Base-by-base conservation (phyloP, 1,140 invertebrate species). In the Heliconius himera region DNA sequence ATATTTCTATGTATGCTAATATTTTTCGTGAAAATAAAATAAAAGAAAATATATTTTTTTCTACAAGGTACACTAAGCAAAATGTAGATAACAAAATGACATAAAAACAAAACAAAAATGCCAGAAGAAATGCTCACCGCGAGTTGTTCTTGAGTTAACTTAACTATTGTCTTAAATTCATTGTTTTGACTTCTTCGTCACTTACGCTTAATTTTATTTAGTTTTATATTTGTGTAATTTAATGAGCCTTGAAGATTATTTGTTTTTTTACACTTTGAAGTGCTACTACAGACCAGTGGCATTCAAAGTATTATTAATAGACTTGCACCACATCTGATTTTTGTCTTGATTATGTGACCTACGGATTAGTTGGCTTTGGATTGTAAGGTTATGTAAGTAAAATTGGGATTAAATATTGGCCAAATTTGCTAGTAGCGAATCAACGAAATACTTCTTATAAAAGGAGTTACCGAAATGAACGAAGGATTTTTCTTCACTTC, bases 161-260 rank as follows among this genome's bases (percentile, higher is more conserved):
- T 22, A 4, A 54, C 56, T 54, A 73, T 77, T 77, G 70, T 77
- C 70, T 77, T 54, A n/a, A 36, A 54, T 77, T 77, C 46, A 77
- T 77, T 77, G 76, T 77, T 72, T 77, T 72, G 70, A 54, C 76
- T 51, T 41, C 76, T 77, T 77, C 70, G 70, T 51, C 29, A 76
- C 26, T 46, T 76, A 18, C 8, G 6, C 70, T 76, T 46, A 22
- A 56, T 46, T 70, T 70, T 54, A 38, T 56, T 72, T 77, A 49
- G 20, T 77, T 73, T 72, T 73, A 72, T 77, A 72, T 54, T 38
- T 9, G 16, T 73, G 76, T 77, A 77, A 77, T 77, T 77, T 77
- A 77, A 77, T 77, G 76, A 72, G 11, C 76, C 70, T n/a, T 56
- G 16, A 56, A 56, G 2, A 56, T 56, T 22, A 22, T 56, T 56